Percentiles rank a stretch among this genome's conserved stretches.
These are phyloP conservation scores for Alethe diademata DNA, from an alignment of 2,113 vertebrate species.

Conservation along the genomic window DNA sequence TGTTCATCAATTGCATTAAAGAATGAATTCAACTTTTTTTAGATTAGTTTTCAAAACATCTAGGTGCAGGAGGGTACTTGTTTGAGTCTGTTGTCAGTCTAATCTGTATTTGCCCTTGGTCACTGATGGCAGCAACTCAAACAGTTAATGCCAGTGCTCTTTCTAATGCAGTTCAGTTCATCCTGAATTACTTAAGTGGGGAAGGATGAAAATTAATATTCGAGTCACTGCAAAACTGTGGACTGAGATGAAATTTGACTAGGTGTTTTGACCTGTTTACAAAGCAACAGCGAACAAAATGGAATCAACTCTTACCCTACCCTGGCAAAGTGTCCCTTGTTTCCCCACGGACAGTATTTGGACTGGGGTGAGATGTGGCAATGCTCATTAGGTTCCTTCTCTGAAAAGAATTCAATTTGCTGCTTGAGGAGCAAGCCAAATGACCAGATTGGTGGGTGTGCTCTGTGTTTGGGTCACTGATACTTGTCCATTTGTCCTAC, in stretches of 20 bases:
- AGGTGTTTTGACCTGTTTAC: not conserved
- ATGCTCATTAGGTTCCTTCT: not conserved
- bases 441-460: not conserved
- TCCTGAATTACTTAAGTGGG: not conserved
- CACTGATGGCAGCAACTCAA: not conserved
- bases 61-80: not conserved
- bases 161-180: not conserved
- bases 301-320: not conserved
- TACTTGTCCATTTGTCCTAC: not conserved
- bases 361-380: not conserved
- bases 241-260: not conserved
- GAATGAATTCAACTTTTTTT: not conserved
- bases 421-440: not conserved
- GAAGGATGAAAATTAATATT: not conserved
- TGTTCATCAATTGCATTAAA: not conserved
- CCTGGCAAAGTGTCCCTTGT: not conserved
- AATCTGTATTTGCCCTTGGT: not conserved
- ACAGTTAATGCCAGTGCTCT: not conserved
- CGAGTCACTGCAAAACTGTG: not conserved
- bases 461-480: not conserved
- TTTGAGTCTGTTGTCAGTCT: not conserved
- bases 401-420: not conserved
- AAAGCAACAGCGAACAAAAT: not conserved
- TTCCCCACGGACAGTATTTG: not conserved
- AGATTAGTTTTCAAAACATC: not conserved